Evolutionary conservation across 2,888 invertebrate genomes (phyloP).

Genomic region (Empis livida): DNA sequence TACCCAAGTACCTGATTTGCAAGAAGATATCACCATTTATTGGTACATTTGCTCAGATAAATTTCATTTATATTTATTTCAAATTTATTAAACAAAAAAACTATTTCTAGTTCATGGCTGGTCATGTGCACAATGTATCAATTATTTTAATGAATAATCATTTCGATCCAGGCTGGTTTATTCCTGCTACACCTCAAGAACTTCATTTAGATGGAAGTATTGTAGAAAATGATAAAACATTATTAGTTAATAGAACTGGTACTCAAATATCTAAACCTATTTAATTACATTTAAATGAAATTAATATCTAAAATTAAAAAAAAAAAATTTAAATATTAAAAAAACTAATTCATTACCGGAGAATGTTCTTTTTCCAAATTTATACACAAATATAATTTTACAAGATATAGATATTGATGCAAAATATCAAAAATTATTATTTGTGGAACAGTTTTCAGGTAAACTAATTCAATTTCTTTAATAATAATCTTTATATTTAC

Average conservation of each 20-base stretch:
- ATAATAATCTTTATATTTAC: constrained; percentile 8
- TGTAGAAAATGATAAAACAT: constrained; percentile 51
- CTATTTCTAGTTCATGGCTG: constrained; percentile 63
- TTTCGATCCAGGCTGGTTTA: constrained; percentile 52
- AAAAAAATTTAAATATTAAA: too few relatives aligned
- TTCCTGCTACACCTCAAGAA: constrained; percentile 58
- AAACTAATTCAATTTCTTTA: constrained; percentile 7
- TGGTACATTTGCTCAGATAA: constrained; percentile 71
- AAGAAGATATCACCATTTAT: constrained; percentile 66
- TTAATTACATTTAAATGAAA: neutral
- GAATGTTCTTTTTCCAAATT: constrained; percentile 39
- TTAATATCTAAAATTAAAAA: neutral
- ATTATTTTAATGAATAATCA: constrained; percentile 46
- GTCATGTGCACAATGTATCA: constrained; percentile 64
- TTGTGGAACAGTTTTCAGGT: constrained; percentile 40
- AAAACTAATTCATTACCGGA: constrained; percentile 33
- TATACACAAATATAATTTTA: constrained; percentile 50
- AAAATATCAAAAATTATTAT: constrained; percentile 42
- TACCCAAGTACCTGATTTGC: constrained; percentile 57
- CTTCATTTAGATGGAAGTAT: constrained; percentile 53
- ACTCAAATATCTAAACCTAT: constrained; percentile 37
- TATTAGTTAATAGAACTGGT: constrained; percentile 59
- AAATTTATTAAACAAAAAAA: neutral
- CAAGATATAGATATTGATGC: constrained; percentile 50
- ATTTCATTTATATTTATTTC: constrained; percentile 4